phyloP scores from a whole-genome alignment of 2,888 invertebrate genomes.

The Lithodes maja region DNA sequence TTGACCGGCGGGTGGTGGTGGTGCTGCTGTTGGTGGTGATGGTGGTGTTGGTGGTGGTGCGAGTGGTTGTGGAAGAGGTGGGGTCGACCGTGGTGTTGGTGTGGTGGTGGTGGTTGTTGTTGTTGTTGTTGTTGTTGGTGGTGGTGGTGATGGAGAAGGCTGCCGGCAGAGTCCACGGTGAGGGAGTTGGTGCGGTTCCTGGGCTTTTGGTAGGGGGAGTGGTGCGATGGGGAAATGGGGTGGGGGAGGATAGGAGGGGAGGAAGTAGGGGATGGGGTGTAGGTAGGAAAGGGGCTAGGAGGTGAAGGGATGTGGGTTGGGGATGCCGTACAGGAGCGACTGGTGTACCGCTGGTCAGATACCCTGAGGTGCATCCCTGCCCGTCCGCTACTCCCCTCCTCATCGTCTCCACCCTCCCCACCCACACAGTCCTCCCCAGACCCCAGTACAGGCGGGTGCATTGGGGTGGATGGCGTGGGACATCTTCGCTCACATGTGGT shows the following conservation, averaged over 20 bases:
- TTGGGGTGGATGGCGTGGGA: conserved; percentile 73
- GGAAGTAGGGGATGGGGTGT: conserved; percentile 32
- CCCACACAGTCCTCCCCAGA: conserved; percentile 40
- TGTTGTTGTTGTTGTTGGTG: not conserved
- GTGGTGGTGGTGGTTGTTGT: no score
- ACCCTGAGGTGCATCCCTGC: conserved; percentile 66
- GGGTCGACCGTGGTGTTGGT: conserved; percentile 42
- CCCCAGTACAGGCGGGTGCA: conserved; percentile 53
- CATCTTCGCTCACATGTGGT: conserved; percentile 74
- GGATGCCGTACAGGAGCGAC: conserved; percentile 77
- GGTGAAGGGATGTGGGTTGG: conserved; percentile 73
- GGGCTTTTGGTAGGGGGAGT: conserved; percentile 52
- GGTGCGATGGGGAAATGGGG: conserved; percentile 43
- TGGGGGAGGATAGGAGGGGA: conserved; percentile 28
- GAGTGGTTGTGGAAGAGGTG: conserved; percentile 50
- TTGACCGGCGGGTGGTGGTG: conserved; percentile 61
- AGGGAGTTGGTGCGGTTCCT: conserved; percentile 67
- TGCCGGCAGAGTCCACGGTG: conserved; percentile 65
- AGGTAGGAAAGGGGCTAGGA: conserved; percentile 38
- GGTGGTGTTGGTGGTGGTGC: conserved; percentile 33
- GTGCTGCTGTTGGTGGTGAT: conserved; percentile 50
- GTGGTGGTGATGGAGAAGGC: conserved; percentile 48
- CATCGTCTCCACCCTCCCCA: conserved; percentile 4
- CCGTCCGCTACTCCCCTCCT: conserved; percentile 18
- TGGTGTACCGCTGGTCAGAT: conserved; percentile 71